These are phyloP conservation scores for Drosophila differens DNA, from an alignment of 2,888 invertebrate genomes.

Conservation along the genomic window DNA sequence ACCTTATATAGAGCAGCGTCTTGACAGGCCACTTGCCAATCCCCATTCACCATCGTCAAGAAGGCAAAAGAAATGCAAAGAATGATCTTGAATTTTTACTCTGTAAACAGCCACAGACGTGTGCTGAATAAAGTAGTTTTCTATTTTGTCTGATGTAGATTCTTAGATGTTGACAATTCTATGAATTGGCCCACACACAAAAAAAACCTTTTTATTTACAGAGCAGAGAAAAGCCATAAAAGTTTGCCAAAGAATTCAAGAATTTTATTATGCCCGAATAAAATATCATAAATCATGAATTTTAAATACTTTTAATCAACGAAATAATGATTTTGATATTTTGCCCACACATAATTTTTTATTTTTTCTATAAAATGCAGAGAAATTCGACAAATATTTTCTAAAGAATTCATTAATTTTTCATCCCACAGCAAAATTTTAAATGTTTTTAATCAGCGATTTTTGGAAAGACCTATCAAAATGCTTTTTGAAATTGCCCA, in stretches of 20 bases:
- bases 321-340: background rate
- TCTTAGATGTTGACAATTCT: constrained; percentile 7
- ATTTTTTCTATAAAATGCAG: background rate
- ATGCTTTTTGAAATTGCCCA: background rate
- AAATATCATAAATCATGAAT: background rate
- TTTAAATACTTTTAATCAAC: background rate
- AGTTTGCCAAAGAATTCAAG: background rate
- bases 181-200: constrained; percentile 22
- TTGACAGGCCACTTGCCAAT: constrained; percentile 63
- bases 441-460: background rate
- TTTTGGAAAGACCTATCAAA: background rate
- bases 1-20: constrained; percentile 74
- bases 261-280: background rate
- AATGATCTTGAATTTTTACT: constrained; percentile 47
- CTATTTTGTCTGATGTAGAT: constrained; percentile 15
- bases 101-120: constrained; percentile 31
- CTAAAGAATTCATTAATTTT: background rate
- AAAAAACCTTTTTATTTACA: background rate
- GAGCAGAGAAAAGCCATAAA: background rate
- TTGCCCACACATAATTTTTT: background rate
- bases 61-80: constrained; percentile 39
- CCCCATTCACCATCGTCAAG: constrained; percentile 29
- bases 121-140: constrained; percentile 27
- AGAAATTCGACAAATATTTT: background rate
- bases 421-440: background rate